Conservation (phyloP, 2,113 vertebrate genomes). For the Cathartes aura region DNA sequence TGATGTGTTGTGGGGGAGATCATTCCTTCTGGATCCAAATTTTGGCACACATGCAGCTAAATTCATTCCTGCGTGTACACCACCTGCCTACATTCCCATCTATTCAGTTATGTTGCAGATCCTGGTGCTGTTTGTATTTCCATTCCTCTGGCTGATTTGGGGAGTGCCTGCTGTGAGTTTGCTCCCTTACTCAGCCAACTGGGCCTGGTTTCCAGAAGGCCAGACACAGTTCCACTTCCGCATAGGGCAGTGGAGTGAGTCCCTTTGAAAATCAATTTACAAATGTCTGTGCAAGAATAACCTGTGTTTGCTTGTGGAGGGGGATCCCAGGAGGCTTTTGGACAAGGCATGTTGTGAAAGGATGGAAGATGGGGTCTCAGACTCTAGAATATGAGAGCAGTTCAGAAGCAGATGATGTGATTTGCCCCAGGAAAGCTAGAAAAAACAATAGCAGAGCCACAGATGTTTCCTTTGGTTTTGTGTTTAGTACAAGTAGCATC, state of each 20-base stretch:
- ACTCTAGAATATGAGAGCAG: background rate
- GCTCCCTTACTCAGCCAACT: background rate
- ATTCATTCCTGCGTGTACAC: background rate
- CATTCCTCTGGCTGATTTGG: background rate
- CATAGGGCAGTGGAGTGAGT: rapidly evolving
- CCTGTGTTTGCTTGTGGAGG: background rate
- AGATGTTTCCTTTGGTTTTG: background rate
- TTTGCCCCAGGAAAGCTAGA: background rate
- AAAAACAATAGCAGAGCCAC: background rate
- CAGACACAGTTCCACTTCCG: background rate
- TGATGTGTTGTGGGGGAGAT: background rate
- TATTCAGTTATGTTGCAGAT: background rate
- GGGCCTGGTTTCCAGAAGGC: background rate
- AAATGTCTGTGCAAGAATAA: background rate
- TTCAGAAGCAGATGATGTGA: background rate
- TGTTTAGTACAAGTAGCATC: background rate
- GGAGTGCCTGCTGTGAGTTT: background rate
- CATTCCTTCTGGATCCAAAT: background rate
- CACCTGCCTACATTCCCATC: background rate
- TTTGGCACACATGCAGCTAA: background rate
- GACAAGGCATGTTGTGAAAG: background rate
- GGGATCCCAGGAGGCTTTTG: background rate
- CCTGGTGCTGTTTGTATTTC: background rate
- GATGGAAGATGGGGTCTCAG: background rate
- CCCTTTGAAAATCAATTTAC: background rate